phyloP scores from a whole-genome alignment of 2,888 invertebrate genomes.

The Amorpha juglandis region DNA sequence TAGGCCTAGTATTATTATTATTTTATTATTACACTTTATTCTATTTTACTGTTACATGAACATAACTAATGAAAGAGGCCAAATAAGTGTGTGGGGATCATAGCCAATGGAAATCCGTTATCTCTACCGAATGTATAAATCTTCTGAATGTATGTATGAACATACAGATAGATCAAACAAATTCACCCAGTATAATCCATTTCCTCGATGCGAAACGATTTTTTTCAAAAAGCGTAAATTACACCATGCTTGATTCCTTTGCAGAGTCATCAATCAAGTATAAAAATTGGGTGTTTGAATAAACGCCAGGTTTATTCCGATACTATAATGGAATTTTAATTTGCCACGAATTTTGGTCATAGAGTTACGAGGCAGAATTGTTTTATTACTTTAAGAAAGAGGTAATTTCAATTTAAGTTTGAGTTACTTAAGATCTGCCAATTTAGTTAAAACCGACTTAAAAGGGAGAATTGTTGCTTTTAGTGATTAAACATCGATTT shows the following conservation, averaged over 20 bases:
- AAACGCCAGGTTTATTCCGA: constrained; percentile 38
- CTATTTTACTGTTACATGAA: no score
- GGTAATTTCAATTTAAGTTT: constrained; percentile 7
- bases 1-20: no score
- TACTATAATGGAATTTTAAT: constrained; percentile 49
- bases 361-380: constrained; percentile 18
- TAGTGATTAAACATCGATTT: no score
- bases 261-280: constrained; percentile 55
- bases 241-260: constrained; percentile 10
- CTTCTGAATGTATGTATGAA: no score
- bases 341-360: constrained; percentile 29
- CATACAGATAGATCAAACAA: no score
- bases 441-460: constrained; percentile 27
- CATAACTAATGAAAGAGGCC: no score
- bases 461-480: no score
- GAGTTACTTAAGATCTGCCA: constrained; percentile 18
- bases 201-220: constrained; percentile 44
- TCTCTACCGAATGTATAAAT: no score
- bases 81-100: no score
- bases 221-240: constrained; percentile 34
- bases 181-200: constrained; percentile 37
- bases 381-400: constrained; percentile 15
- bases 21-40: no score
- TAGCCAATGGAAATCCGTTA: no score
- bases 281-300: constrained; percentile 49